Evolutionary conservation across 2,797 vertebrate genomes (phyloP).

Genomic region (Etheostoma nigrum): DNA sequence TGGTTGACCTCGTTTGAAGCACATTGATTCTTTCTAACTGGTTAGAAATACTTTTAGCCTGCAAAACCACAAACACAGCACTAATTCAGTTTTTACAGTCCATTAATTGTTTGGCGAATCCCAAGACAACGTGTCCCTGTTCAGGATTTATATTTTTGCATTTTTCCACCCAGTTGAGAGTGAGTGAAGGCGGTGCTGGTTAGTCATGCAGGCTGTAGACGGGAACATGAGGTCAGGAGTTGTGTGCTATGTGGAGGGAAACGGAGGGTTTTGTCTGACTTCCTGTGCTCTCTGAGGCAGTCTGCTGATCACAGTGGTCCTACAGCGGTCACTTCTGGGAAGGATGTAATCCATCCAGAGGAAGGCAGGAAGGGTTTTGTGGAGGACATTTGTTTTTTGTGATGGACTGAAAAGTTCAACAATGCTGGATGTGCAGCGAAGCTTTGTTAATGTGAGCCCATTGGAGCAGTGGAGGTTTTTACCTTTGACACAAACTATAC

Average conservation of each 20-base stretch:
- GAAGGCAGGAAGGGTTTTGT: background rate
- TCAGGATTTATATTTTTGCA: background rate
- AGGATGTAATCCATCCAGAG: conserved; percentile 57
- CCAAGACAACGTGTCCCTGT: background rate
- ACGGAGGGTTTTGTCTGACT: conserved; percentile 28
- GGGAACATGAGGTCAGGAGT: conserved; percentile 51
- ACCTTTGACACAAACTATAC: background rate
- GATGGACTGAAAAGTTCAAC: background rate
- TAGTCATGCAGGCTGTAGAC: conserved; percentile 27
- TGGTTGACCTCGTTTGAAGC: background rate
- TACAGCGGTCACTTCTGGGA: conserved; percentile 21
- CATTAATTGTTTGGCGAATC: background rate
- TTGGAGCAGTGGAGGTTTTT: background rate
- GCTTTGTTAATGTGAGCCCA: no score
- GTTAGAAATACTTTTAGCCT: background rate
- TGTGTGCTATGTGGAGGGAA: conserved; percentile 3
- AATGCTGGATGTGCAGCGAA: background rate
- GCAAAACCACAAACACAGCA: background rate
- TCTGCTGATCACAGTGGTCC: conserved; percentile 47
- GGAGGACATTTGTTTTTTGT: conserved; percentile 1
- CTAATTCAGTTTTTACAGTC: background rate
- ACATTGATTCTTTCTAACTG: background rate
- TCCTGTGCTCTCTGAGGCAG: conserved; percentile 48
- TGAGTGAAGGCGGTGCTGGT: conserved; percentile 27
- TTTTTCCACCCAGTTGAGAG: conserved; percentile 25